phyloP scores from a whole-genome alignment of 2,888 invertebrate genomes.

The Dryadula phaetusa region DNA sequence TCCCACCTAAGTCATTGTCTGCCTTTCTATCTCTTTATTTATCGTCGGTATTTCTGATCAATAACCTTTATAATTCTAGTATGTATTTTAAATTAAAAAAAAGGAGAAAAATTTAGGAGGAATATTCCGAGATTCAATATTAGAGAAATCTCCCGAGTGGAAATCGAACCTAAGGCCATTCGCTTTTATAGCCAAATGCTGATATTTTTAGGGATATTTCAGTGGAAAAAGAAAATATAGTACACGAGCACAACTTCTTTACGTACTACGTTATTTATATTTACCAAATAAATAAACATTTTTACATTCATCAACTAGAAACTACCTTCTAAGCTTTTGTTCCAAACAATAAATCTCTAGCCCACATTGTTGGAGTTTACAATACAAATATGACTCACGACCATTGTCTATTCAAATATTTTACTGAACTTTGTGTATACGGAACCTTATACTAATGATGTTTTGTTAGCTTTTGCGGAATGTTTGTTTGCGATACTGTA shows the following conservation, averaged over 20 bases:
- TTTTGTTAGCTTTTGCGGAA: background rate
- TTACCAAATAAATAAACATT: background rate
- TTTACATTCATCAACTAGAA: background rate
- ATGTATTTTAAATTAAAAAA: too few relatives aligned
- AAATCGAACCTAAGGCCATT: too few relatives aligned
- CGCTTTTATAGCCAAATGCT: too few relatives aligned
- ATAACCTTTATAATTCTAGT: too few relatives aligned
- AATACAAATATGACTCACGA: conserved; percentile 9
- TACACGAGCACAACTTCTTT: background rate
- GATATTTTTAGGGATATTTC: too few relatives aligned
- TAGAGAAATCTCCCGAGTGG: too few relatives aligned
- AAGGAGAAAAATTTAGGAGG: too few relatives aligned
- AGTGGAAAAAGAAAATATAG: background rate
- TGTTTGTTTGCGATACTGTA: background rate
- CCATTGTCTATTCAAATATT: conserved; percentile 17
- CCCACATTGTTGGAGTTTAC: conserved; percentile 8
- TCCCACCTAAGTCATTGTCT: too few relatives aligned
- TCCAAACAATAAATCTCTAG: background rate
- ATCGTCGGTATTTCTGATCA: too few relatives aligned
- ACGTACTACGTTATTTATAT: background rate
- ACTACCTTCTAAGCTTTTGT: conserved; percentile 14
- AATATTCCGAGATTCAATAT: too few relatives aligned
- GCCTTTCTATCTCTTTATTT: too few relatives aligned
- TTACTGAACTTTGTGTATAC: conserved; percentile 8
- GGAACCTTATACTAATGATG: background rate